phyloP scores from a whole-genome alignment of 2,113 vertebrate species.

The Glaucomys volans region DNA sequence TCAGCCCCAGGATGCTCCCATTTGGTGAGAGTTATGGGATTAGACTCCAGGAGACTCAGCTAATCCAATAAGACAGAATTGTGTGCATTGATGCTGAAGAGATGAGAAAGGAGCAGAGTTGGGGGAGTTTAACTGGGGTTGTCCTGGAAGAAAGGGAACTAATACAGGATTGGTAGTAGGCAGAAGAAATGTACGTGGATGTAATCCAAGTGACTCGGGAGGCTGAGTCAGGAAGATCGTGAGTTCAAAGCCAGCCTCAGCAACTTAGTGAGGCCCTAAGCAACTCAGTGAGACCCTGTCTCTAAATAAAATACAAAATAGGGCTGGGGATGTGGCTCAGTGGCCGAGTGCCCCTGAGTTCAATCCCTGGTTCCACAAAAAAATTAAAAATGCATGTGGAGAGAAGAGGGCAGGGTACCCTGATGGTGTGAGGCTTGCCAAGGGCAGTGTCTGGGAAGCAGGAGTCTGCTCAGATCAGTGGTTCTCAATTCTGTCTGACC shows the following conservation, averaged over 20 bases:
- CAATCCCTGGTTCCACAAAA: too few relatives aligned
- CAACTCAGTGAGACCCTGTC: too few relatives aligned
- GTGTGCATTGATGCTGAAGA: background rate
- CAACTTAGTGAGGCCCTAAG: too few relatives aligned
- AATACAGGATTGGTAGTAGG: background rate
- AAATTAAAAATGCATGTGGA: too few relatives aligned
- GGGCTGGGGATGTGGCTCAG: too few relatives aligned
- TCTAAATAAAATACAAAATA: too few relatives aligned
- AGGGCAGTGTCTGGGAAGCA: background rate
- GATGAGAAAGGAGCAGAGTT: background rate
- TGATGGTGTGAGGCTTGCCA: too few relatives aligned
- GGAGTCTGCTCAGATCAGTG: background rate
- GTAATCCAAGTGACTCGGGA: too few relatives aligned
- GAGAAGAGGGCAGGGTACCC: background rate
- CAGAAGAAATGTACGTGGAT: background rate
- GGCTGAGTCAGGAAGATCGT: too few relatives aligned
- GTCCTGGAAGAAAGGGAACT: background rate
- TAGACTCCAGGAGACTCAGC: background rate
- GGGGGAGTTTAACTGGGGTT: background rate
- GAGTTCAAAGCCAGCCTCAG: too few relatives aligned
- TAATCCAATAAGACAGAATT: background rate
- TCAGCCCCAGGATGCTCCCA: background rate
- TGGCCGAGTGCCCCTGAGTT: too few relatives aligned
- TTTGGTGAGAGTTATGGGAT: background rate
- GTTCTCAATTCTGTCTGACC: background rate